Conservation (phyloP, 2,888 invertebrate species). For the Eupithecia pulchellata region DNA sequence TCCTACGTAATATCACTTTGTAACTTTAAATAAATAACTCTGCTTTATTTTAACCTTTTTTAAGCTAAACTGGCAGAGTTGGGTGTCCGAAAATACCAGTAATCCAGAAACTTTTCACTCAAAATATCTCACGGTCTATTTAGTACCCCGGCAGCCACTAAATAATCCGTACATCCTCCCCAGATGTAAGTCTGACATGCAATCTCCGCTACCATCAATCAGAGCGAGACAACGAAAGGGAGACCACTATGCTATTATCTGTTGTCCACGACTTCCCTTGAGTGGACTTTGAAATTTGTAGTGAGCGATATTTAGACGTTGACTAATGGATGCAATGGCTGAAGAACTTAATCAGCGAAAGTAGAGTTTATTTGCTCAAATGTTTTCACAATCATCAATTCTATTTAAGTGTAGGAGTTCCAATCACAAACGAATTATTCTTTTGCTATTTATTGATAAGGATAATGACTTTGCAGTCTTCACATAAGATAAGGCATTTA, state of each 20-base stretch:
- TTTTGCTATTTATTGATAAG: neutral
- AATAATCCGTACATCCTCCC: conserved; percentile 80
- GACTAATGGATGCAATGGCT: conserved; percentile 24
- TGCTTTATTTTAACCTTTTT: neutral
- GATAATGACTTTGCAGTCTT: neutral
- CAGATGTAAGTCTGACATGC: conserved; percentile 83
- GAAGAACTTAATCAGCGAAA: conserved; percentile 9
- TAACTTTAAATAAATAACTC: neutral
- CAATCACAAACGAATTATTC: too few relatives aligned
- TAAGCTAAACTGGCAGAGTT: neutral
- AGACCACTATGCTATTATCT: conserved; percentile 31
- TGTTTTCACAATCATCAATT: neutral
- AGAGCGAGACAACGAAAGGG: conserved; percentile 45
- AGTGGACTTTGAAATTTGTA: conserved; percentile 30
- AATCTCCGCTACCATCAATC: conserved; percentile 83
- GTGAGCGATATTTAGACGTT: conserved; percentile 25
- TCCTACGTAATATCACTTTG: neutral
- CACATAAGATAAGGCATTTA: neutral
- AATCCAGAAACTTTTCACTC: neutral
- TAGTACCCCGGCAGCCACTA: conserved; percentile 66
- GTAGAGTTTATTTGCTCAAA: conserved; percentile 14
- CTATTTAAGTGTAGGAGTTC: neutral
- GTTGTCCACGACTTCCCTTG: conserved; percentile 28
- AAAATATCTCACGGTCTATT: conserved; percentile 68
- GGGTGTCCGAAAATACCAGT: neutral